Evolutionary conservation across 2,888 invertebrate species (phyloP), one percentile per base, ranked within the genome.

Genomic region (Caenorhabditis sp.): DNA sequence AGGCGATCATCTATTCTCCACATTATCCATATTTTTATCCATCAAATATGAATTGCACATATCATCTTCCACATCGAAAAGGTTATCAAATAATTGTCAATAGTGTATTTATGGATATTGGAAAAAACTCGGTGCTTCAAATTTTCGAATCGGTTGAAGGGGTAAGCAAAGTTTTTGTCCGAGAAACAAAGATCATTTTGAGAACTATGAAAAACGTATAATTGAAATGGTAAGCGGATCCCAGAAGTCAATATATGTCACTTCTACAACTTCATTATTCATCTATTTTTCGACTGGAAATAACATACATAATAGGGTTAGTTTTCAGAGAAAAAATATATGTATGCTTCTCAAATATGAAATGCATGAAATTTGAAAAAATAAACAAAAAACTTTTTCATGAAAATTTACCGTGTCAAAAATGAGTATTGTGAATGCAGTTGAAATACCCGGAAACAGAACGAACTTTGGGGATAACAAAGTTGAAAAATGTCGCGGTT

Each of bases 1-100:
- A 43, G 43, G 43, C 43, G 4, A 51, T 43, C 19, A 24, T 49
- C 10, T 36, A 54, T 36, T 62, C 43, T 17, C 78, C 78, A 3
- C 66, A 70, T 8, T 78, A 77, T 51, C 81, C 81, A 1, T 81
- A 81, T 57, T 76, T 69, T 54, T 76, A 77, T 50, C 81, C 78
- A 5, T 74, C 78, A 0, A 68, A 66, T 37, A 69, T 77, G 59
- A 78, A 78, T 57, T 73, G 74, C 59, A 71, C 77, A 17, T 81
- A 79, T 43, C 70, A 75, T 26, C 57, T 81, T 4, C 81, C 79
- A 10, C 76, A 77, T 19, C 58, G 69, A 37, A 75, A 76, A 37
- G 77, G 76, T 60, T 69, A 67, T 26, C 73, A 76, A 60, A 77
- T 71, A 2, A 53, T 75, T 21, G 37, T 72, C 14, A 69, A 66